Base-by-base conservation (phyloP, 2,797 vertebrate genomes). In the Hypotaenidia philippensis region DNA sequence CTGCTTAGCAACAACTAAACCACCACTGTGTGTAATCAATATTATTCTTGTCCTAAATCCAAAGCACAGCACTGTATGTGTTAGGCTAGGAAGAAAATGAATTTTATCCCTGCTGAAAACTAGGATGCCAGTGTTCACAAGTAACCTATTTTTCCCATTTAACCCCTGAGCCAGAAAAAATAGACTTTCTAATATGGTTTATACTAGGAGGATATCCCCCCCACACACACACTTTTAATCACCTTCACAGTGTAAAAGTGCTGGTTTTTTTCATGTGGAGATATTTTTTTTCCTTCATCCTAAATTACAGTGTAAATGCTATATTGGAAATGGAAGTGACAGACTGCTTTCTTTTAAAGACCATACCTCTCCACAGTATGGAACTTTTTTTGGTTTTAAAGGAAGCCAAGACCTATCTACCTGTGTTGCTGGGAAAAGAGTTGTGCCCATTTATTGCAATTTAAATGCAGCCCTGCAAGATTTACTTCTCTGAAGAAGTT, bases 71-170 rank as follows among this genome's bases (percentile, higher is more conserved):
- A 26, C 49, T 14, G 13, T 27, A 16, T 20, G 7, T 15, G 49
- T 25, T 40, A 40, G 14, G 49, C 49, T 26, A 50, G 49, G 25
- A 26, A 50, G 49, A 50, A 50, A 50, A 50, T 50, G 15, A 50
- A 50, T 25, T 50, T 25, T 50, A 50, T 26, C 49, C 49, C 13
- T 26, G 49, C 49, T 9, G 8, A 50, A 50, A 50, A 13, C 49
- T 47, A 50, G 25, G 49, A 26, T 25, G 25, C 47, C 36, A 49
- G 14, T 82, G 38, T 80, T 75, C n/a, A 70, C 55, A 90, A 75
- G 49, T 78, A 72, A 71, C 25, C 50, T 69, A 14, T 81, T 85
- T 87, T 88, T 95, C 80, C 82, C 47, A 78, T 61, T 84, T 75
- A 89, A 89, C 83, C 32, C 8, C n/a, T 25, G 8, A 83, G 45